Conservation (phyloP, 2,113 vertebrate genomes). For the Pseudonaja textilis region DNA sequence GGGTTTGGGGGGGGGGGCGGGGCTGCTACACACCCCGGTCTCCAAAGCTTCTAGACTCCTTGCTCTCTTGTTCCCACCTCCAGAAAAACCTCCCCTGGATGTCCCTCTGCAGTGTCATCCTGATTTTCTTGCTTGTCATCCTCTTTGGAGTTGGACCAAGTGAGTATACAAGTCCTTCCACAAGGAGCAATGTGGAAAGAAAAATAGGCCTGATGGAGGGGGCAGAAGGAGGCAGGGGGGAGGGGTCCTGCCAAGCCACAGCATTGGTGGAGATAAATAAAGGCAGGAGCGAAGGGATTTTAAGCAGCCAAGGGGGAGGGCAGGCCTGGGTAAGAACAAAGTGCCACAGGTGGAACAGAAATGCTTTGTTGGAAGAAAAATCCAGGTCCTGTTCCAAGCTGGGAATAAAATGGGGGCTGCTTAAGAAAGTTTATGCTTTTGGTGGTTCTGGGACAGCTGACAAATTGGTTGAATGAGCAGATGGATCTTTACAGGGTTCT, state of each 20-base stretch:
- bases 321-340: neutral
- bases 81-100: constrained; percentile 67
- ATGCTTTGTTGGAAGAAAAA: no score
- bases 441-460: no score
- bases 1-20: rapidly evolving
- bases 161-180: constrained; percentile 20
- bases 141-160: constrained; percentile 70
- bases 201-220: neutral
- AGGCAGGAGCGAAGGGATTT: neutral
- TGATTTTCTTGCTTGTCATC: constrained; percentile 71
- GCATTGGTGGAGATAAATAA: neutral
- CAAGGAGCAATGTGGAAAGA: neutral
- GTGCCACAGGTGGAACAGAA: neutral
- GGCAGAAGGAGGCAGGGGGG: neutral
- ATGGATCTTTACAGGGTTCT: no score
- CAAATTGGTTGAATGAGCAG: no score
- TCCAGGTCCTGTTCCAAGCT: no score
- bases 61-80: neutral
- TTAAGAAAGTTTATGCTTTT: no score
- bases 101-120: constrained; percentile 73
- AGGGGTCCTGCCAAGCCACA: neutral
- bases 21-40: neutral
- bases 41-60: neutral
- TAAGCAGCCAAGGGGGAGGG: neutral
- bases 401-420: no score